phyloP scores from a whole-genome alignment of 2,113 vertebrate species.

The Zosterops borbonicus region DNA sequence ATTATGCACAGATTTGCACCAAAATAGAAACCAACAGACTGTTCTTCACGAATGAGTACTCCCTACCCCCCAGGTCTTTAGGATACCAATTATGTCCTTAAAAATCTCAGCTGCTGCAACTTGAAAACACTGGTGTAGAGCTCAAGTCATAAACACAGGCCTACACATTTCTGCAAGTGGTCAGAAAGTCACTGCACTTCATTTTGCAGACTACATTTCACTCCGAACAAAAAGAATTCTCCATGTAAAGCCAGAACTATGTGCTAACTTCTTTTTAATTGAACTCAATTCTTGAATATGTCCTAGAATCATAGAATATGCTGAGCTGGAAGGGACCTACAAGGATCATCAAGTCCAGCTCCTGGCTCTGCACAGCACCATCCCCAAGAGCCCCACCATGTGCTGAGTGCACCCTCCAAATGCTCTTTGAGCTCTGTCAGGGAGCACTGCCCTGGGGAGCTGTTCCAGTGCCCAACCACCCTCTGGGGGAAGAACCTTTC shows the following conservation, averaged over 20 bases:
- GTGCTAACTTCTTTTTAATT: neutral
- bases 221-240: neutral
- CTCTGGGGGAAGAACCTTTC: neutral
- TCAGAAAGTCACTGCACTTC: neutral
- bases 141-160: neutral
- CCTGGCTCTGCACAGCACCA: neutral
- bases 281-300: neutral
- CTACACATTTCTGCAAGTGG: neutral
- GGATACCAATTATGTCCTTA: neutral
- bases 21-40: neutral
- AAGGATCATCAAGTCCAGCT: fast-evolving
- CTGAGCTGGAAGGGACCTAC: neutral
- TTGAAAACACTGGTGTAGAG: neutral
- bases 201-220: neutral
- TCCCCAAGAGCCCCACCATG: too few species aligned
- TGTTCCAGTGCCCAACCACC: neutral
- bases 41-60: neutral
- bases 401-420: fast-evolving
- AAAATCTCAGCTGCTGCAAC: neutral
- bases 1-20: neutral
- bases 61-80: neutral
- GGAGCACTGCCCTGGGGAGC: neutral
- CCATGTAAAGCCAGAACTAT: neutral
- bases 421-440: fast-evolving
- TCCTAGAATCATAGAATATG: neutral